Percentiles rank a stretch among this genome's conserved stretches.
These are phyloP conservation scores for Darevskia nairensis DNA, from an alignment of 2,797 vertebrate genomes.

Conservation along the genomic window DNA sequence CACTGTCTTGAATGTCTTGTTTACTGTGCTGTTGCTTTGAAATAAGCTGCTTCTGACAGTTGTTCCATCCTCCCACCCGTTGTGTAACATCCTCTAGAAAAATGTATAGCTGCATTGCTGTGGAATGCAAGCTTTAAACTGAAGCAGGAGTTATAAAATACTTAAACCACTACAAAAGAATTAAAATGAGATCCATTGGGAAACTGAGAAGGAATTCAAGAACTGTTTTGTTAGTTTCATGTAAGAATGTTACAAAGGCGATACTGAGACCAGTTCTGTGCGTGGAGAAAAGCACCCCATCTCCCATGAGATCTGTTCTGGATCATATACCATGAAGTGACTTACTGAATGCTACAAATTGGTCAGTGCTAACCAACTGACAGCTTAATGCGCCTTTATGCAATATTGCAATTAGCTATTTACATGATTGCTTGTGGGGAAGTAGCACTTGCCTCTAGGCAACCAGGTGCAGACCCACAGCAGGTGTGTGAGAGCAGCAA, in stretches of 20 bases:
- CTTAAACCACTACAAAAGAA: background rate
- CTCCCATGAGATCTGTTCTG: background rate
- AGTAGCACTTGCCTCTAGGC: conserved; percentile 26
- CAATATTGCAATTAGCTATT: conserved; percentile 26
- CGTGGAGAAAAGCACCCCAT: conserved; percentile 3
- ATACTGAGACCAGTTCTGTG: conserved; percentile 15
- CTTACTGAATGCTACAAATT: background rate
- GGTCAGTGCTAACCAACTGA: background rate
- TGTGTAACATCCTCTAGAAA: background rate
- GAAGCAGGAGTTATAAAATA: background rate
- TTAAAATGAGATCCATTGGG: background rate
- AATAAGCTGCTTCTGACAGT: background rate
- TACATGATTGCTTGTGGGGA: background rate
- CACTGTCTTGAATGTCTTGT: background rate
- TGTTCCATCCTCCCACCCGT: background rate
- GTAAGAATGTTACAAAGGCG: background rate
- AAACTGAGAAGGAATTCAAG: background rate
- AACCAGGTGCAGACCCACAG: conserved; percentile 26
- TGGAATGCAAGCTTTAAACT: background rate
- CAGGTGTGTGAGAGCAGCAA: conserved; percentile 25
- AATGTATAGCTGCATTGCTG: background rate
- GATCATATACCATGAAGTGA: background rate
- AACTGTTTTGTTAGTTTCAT: background rate
- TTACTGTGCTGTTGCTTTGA: conserved; percentile 22
- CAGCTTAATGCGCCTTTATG: conserved; percentile 5